These are phyloP conservation scores for Pampusana beccarii DNA, from an alignment of 2,113 vertebrate genomes.

Conservation along the genomic window DNA sequence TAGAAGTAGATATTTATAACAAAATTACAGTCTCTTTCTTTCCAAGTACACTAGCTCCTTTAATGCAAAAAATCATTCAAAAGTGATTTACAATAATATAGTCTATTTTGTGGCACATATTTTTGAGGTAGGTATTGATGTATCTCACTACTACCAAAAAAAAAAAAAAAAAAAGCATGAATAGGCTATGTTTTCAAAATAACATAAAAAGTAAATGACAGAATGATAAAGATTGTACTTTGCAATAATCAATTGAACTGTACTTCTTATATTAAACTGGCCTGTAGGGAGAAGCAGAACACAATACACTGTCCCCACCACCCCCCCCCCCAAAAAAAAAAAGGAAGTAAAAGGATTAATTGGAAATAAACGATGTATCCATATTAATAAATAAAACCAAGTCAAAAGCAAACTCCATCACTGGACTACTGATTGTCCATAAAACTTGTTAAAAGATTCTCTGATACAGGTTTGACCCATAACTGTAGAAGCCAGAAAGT, in stretches of 20 bases:
- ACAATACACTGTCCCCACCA: neutral
- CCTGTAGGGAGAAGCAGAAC: neutral
- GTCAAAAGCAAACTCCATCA: neutral
- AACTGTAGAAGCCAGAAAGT: neutral
- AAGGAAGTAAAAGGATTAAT: neutral
- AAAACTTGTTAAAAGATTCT: neutral
- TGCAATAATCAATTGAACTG: neutral
- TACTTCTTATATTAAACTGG: neutral
- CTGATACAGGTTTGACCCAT: neutral
- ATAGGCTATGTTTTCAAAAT: neutral
- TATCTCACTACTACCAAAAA: neutral
- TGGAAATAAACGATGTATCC: neutral
- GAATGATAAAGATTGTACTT: neutral
- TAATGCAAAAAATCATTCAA: neutral
- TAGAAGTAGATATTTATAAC: neutral
- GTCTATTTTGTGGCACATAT: neutral
- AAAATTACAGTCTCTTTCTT: neutral
- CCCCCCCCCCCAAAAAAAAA: too few relatives aligned
- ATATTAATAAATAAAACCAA: neutral
- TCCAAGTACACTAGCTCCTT: neutral
- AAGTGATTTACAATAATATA: neutral
- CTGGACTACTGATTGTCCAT: neutral
- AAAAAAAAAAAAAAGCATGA: neutral
- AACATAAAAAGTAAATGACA: neutral
- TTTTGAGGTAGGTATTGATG: neutral